These are phyloP conservation scores for Oryzias javanicus DNA, from an alignment of 2,113 vertebrate genomes.

Conservation along the genomic window DNA sequence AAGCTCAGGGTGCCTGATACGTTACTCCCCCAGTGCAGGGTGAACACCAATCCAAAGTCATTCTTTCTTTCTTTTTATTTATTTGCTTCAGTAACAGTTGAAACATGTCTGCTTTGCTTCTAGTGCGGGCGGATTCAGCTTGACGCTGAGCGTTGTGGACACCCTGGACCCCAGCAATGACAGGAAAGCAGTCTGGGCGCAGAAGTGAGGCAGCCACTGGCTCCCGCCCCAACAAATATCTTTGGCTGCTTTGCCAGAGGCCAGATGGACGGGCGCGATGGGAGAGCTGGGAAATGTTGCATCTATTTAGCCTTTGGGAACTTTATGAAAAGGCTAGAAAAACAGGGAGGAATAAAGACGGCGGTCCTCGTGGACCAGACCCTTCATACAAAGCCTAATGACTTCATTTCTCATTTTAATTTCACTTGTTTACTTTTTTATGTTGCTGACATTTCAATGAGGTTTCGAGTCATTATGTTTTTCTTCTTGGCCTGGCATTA, in stretches of 20 bases:
- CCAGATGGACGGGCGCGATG: constrained; percentile 20
- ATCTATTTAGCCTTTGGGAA: constrained; percentile 8
- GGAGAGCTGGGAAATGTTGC: neutral
- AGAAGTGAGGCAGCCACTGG: constrained; percentile 16
- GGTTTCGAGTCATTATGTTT: too few relatives aligned
- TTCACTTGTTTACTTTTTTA: too few relatives aligned
- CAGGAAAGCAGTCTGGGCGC: constrained; percentile 35
- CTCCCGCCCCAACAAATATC: constrained; percentile 17
- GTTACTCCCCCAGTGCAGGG: constrained; percentile 18
- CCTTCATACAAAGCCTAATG: too few relatives aligned
- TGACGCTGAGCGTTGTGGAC: constrained; percentile 16
- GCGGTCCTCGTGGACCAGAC: too few relatives aligned
- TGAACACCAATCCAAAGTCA: constrained; percentile 26
- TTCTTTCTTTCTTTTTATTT: constrained; percentile 30
- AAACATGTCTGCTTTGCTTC: constrained; percentile 22
- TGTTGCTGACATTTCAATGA: too few relatives aligned
- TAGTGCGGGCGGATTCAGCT: constrained; percentile 18
- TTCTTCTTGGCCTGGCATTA: too few relatives aligned
- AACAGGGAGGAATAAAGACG: neutral
- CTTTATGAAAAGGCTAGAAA: neutral
- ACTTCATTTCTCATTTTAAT: too few relatives aligned
- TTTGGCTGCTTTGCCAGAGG: constrained; percentile 5
- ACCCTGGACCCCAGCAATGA: constrained; percentile 21
- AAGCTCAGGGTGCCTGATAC: constrained; percentile 14
- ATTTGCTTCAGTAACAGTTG: constrained; percentile 23